Base-by-base conservation (phyloP, 2,888 invertebrate species). In the Prosopocoilus inquinatus region DNA sequence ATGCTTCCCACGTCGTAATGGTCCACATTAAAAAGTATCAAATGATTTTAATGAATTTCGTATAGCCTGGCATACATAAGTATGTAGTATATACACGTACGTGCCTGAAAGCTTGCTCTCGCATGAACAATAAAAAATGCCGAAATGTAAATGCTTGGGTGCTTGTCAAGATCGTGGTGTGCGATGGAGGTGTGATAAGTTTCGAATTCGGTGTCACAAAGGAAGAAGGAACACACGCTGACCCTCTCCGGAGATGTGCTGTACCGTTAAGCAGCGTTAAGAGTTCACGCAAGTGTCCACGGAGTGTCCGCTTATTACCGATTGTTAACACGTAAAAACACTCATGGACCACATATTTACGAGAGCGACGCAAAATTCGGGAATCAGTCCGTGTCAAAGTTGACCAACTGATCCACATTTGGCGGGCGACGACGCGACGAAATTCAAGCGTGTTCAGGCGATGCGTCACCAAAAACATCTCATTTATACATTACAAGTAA, bases 301-400 rank as follows among this genome's bases (percentile, higher is more conserved):
- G 57, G 57, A 55, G 57, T 59, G 54, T 57, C 55, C 52, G 51
- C 60, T 56, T 62, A 60, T 60, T 60, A 62, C 51, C 59, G 57
- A 62, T 59, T 60, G 60, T 62, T 62, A 59, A 60, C 62, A 62
- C 53, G 62, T 60, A 60, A 62, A 62, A 58, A 62, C 58, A 60
- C 60, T 62, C 57, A 50, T 55, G 57, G 35, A 28, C 46, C 55
- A 28, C 34, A 32, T 41, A 32, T 44, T 34, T 44, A 13, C 36
- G 38, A 11, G 46, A 15, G 13, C 8, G 33, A 38, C 50, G 43
- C 41, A 16, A n/a, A 41, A 15, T 13, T 38, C 33, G 13, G 47
- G 15, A 33, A 35, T 35, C 47, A 47, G 35, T 34, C 34, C 47
- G 47, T 47, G 47, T 47, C 47, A 47, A 47, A 34, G 20, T 38